A percentile compares a stretch with the other conserved stretches of the same genome.
phyloP scores from a whole-genome alignment of 2,113 vertebrate species.

The Galeopterus variegatus region DNA sequence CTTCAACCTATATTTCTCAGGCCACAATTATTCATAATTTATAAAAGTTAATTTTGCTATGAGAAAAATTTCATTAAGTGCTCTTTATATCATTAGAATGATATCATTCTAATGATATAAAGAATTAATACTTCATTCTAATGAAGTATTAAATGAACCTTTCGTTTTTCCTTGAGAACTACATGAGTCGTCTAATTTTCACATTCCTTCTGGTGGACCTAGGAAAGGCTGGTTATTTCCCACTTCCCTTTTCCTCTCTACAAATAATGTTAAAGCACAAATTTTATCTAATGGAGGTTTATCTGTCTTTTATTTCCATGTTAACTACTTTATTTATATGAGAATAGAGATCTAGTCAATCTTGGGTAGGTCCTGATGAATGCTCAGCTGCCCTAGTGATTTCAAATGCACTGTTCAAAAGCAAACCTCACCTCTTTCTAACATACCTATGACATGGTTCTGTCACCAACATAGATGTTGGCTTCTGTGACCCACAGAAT shows the following conservation, averaged over 20 bases:
- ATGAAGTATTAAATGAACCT: neutral
- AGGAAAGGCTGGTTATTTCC: neutral
- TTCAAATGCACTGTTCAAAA: neutral
- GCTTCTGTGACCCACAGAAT: neutral
- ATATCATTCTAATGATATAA: neutral
- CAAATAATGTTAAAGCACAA: neutral
- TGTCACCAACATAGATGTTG: neutral
- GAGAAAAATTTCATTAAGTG: neutral
- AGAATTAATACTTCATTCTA: neutral
- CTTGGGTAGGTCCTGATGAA: neutral
- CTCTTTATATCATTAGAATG: constrained; percentile 22
- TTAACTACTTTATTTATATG: neutral
- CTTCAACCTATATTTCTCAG: neutral
- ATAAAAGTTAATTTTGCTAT: constrained; percentile 3
- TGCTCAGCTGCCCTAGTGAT: neutral
- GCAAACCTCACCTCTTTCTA: neutral
- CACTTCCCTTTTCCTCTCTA: constrained; percentile 13
- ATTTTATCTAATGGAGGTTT: neutral
- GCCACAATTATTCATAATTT: neutral
- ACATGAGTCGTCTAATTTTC: neutral
- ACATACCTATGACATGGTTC: neutral
- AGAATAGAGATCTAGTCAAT: neutral
- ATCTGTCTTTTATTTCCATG: neutral
- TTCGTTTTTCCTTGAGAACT: constrained; percentile 39
- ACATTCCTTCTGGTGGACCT: neutral